Percentiles rank a stretch among this genome's conserved stretches.
Evolutionary conservation across 2,888 invertebrate species (phyloP).

Genomic region (Girardia tigrina): DNA sequence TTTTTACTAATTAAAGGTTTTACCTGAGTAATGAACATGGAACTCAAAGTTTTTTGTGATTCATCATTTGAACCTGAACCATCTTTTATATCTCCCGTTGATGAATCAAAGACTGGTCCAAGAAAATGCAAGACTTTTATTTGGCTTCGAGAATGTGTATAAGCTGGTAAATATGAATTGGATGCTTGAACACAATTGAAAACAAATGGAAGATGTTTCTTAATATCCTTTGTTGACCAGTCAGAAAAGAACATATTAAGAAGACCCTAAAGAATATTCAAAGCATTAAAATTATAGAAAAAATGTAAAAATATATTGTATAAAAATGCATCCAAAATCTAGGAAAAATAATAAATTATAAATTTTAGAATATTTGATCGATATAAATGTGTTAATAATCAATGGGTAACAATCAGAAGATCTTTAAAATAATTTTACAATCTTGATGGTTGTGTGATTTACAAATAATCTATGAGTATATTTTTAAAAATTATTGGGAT

Average conservation of each 20-base stretch:
- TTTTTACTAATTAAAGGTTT: constrained; percentile 63
- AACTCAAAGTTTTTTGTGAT: constrained; percentile 82
- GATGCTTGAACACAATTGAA: constrained; percentile 91
- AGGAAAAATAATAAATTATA: no score
- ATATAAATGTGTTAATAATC: no score
- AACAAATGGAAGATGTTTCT: constrained; percentile 80
- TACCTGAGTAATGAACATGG: constrained; percentile 70
- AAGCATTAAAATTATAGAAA: no score
- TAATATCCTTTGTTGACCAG: constrained; percentile 81
- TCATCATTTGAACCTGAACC: constrained; percentile 44
- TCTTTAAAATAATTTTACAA: no score
- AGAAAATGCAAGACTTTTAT: constrained; percentile 75
- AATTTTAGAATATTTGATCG: no score
- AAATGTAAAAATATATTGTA: no score
- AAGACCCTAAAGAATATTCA: constrained; percentile 87
- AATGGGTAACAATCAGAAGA: no score
- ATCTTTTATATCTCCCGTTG: constrained; percentile 55
- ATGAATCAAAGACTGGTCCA: constrained; percentile 66
- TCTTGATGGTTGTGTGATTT: no score
- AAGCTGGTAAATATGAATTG: constrained; percentile 93
- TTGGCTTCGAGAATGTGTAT: constrained; percentile 54
- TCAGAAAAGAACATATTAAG: constrained; percentile 81
- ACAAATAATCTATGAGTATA: no score
- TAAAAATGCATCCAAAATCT: no score
- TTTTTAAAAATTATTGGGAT: no score